A percentile compares a stretch with the other conserved stretches of the same genome.
These are phyloP conservation scores for Aphyosemion australe DNA, from an alignment of 2,113 vertebrate genomes.

Conservation along the genomic window DNA sequence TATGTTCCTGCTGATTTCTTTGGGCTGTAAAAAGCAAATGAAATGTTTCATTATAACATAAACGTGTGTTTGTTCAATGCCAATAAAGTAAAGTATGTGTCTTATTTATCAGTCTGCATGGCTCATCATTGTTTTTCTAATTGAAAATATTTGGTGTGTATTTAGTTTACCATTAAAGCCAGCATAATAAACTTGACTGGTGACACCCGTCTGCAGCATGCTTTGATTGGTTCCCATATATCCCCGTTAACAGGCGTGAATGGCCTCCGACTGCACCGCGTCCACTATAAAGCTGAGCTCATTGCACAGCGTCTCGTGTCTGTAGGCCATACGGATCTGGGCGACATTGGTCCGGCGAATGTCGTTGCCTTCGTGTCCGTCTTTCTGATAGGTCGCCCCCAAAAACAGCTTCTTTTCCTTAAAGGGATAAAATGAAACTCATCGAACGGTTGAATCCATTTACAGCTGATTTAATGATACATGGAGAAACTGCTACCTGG, in stretches of 20 bases:
- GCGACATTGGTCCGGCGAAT: constrained; percentile 93
- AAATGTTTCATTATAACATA: too few species aligned
- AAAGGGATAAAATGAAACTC: constrained; percentile 15
- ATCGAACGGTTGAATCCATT: not conserved
- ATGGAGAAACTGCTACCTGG: constrained; percentile 74
- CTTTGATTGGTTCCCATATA: constrained; percentile 8
- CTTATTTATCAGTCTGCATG: not conserved
- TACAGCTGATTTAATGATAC: not conserved
- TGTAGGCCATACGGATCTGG: constrained; percentile 94
- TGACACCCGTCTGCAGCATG: constrained; percentile 19
- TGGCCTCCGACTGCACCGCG: constrained; percentile 84
- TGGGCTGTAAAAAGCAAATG: too few species aligned
- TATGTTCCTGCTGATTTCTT: too few species aligned
- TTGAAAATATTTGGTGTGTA: not conserved
- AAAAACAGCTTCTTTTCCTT: constrained; percentile 92
- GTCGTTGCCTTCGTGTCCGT: constrained; percentile 91
- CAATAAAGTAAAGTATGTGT: too few species aligned
- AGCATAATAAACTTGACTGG: constrained; percentile 16
- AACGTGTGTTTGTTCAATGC: too few species aligned
- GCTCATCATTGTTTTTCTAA: not conserved
- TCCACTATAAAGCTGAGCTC: constrained; percentile 93
- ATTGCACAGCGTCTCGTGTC: constrained; percentile 91
- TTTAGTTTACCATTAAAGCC: not conserved
- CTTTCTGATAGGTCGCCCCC: constrained; percentile 87
- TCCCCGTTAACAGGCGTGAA: constrained; percentile 56